Conservation (phyloP, 2,113 vertebrate species). For the Lepus timidus region DNA sequence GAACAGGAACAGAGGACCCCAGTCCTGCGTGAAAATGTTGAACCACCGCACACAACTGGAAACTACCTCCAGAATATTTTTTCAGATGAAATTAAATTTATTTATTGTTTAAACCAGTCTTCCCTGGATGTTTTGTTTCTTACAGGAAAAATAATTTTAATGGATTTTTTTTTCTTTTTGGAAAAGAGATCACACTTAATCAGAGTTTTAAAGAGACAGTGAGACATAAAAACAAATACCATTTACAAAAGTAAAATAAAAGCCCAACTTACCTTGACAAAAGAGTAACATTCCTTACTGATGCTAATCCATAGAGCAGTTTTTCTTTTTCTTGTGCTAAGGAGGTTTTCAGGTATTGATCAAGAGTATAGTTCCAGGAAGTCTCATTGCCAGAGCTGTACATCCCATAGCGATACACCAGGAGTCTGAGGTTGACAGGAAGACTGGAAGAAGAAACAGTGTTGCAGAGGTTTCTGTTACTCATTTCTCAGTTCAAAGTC, state of each 20-base stretch:
- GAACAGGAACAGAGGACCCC: background rate
- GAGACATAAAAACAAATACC: background rate
- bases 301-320: slow-evolving; percentile 95
- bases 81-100: background rate
- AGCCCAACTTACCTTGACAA: slow-evolving; percentile 89
- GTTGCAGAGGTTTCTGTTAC: slow-evolving; percentile 36
- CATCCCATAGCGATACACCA: slow-evolving; percentile 97
- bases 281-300: slow-evolving; percentile 90
- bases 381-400: slow-evolving; percentile 87
- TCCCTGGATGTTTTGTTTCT: slow-evolving; percentile 10
- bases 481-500: slow-evolving; percentile 48
- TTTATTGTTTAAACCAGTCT: background rate
- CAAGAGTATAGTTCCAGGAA: slow-evolving; percentile 92
- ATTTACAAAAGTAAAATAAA: background rate
- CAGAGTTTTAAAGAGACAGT: background rate
- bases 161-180: background rate
- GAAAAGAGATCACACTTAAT: background rate
- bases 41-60: background rate
- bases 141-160: background rate
- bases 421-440: slow-evolving; percentile 93
- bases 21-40: background rate
- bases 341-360: slow-evolving; percentile 88
- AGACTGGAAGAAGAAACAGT: slow-evolving; percentile 84
- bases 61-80: background rate
- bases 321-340: slow-evolving; percentile 99